A percentile compares a stretch with the other conserved stretches of the same genome.
Evolutionary conservation across 2,113 vertebrate genomes (phyloP).

Genomic region (Lynx canadensis): DNA sequence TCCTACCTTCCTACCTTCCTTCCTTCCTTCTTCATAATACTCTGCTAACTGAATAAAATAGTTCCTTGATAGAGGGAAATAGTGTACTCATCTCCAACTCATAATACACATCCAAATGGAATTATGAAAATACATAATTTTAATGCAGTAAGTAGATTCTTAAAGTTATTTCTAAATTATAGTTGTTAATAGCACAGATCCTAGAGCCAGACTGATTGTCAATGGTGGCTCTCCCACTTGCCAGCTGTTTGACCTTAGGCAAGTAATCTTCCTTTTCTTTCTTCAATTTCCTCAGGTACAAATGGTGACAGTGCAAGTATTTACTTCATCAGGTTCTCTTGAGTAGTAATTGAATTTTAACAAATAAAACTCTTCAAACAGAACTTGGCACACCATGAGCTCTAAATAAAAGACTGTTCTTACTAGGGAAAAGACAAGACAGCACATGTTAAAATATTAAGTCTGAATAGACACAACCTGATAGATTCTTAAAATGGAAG

Average conservation of each 20-base stretch:
- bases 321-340: not conserved
- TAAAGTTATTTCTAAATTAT: not conserved
- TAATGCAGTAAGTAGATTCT: not conserved
- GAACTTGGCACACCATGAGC: not conserved
- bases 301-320: not conserved
- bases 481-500: not conserved
- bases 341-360: not conserved
- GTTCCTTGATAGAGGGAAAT: too few species aligned
- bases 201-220: not conserved
- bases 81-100: not conserved
- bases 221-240: not conserved
- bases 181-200: not conserved
- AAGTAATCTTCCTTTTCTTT: not conserved
- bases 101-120: not conserved
- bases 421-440: not conserved
- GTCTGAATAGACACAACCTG: not conserved
- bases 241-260: not conserved
- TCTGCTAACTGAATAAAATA: not conserved
- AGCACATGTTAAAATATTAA: not conserved
- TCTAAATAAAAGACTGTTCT: not conserved
- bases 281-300: not conserved
- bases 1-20: fast-evolving
- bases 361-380: not conserved
- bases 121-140: not conserved
- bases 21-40: not conserved